A percentile compares a stretch with the other conserved stretches of the same genome.
phyloP scores from a whole-genome alignment of 1,140 invertebrate genomes.

The Aphis gossypii region DNA sequence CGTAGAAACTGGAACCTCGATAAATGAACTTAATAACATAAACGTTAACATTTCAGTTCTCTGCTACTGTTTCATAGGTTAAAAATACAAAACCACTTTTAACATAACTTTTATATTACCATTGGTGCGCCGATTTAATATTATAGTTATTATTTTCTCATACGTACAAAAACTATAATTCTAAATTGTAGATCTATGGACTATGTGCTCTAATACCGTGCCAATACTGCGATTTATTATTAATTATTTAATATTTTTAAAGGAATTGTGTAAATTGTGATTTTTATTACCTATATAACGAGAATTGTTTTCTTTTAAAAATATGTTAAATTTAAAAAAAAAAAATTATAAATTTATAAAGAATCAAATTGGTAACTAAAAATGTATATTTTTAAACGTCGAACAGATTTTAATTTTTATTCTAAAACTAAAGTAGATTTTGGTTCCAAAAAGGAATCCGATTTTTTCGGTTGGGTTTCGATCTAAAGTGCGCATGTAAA shows the following conservation, averaged over 20 bases:
- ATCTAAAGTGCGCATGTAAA: background rate
- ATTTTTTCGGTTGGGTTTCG: background rate
- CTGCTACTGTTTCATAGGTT: background rate
- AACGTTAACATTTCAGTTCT: background rate
- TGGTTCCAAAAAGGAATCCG: background rate
- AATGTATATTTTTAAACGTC: background rate
- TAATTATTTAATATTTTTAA: no score
- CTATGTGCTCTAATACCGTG: no score
- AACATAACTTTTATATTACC: background rate
- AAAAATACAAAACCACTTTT: background rate
- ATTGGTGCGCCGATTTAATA: no score
- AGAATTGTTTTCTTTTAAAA: no score
- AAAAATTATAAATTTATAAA: no score
- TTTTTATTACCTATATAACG: no score
- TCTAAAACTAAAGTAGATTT: background rate
- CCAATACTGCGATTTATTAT: no score
- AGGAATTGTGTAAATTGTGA: no score
- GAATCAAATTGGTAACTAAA: background rate
- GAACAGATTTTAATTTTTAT: background rate
- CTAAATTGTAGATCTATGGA: no score
- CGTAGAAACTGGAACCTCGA: background rate
- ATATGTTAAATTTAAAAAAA: no score
- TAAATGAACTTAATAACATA: background rate
- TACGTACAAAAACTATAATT: no score
- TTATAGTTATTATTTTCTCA: no score